Evolutionary conservation across 35 echinoderm and acorn worm genomes (phyloP), one percentile per base, ranked within the genome.

Genomic region (Strongylocentrotus purpuratus): DNA sequence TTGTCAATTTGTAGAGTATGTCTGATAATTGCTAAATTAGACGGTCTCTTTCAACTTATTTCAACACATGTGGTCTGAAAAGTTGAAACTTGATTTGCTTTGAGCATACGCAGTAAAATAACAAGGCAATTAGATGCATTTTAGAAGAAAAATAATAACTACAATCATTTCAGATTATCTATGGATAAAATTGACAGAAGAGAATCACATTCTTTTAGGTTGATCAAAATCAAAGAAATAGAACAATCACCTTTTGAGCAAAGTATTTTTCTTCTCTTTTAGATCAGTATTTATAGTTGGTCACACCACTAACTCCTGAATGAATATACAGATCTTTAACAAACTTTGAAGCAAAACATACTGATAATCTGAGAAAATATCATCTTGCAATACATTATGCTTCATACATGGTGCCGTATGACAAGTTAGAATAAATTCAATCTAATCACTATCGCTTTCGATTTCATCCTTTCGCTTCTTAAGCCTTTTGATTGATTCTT

Each of bases 381-480:
- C 65, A 78, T 78, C 65, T 78, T 78, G 65, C 65, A 78, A 78
- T 78, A 78, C 65, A 78, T n/a, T 78, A 78, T 78, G 65, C 65
- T 78, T 78, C 22, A 78, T 22, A 78, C 65, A 78, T 78, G 7
- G 4, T 28, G 22, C 28, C 65, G n/a, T 28, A 78, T 78, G 7
- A 78, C 65, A 28, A n/a, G 65, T 7, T 33, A 28, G 22, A 78
- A 78, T n/a, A 31, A n/a, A 28, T 78, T 78, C 65, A 78, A 92
- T 91, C 33, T 95, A 95, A 65, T 95, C 95, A 86, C 95, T 95
- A 47, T 96, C 96, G 88, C 96, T 94, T 22, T 99, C 97, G 46
- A 99, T 98, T 94, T 99, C 96, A 8, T 58, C 86, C 94, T 95
- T 95, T 60, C 95, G 95, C 45, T 97, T 99, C 87, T 96, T 96